Evolutionary conservation across 1,140 invertebrate species (phyloP), one percentile per base, ranked within the genome.

Genomic region (Bactericera cockerelli): DNA sequence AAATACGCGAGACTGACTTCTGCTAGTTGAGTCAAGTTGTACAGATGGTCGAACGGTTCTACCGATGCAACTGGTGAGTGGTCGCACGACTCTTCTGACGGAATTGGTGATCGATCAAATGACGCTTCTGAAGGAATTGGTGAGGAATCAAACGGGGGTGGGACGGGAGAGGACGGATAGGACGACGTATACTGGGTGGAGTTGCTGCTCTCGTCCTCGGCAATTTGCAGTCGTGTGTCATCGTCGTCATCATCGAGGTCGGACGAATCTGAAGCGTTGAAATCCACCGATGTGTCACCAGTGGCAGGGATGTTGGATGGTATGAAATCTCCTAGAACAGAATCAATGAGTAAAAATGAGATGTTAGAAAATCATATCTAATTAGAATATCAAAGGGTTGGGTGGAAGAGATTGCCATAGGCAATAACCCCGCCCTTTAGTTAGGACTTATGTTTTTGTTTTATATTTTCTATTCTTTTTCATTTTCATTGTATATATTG

Each of bases 21-120:
- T 2, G 84, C 83, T 55, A 86, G 69, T 67, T 86, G 82, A 6
- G 81, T 84, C 11, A 86, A 72, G 64, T 86, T 86, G 70, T 83
- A 86, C 14, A 86, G 72, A 64, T 84, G 81, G 62, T 83, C 81
- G 39, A 59, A 57, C 2, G 62, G 55, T 6, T 49, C 42, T 6
- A 49, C 6, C 3, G 4, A 10, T 16, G 28, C 28, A 4, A 31
- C 28, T 13, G 28, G 28, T n/a, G n/a, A n/a, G n/a, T n/a, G n/a
- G n/a, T n/a, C n/a, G n/a, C n/a, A n/a, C n/a, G n/a, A n/a, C n/a
- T n/a, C n/a, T 31, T 31, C 28, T 31, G 28, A 31, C 28, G 28
- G n/a, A n/a, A n/a, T n/a, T n/a, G n/a, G n/a, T n/a, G n/a, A n/a
- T n/a, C n/a, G n/a, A n/a, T n/a, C n/a, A n/a, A n/a, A n/a, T n/a